Percentiles rank a stretch among this genome's conserved stretches.
phyloP scores from a whole-genome alignment of 2,888 invertebrate genomes.

The Hypsopygia costalis region DNA sequence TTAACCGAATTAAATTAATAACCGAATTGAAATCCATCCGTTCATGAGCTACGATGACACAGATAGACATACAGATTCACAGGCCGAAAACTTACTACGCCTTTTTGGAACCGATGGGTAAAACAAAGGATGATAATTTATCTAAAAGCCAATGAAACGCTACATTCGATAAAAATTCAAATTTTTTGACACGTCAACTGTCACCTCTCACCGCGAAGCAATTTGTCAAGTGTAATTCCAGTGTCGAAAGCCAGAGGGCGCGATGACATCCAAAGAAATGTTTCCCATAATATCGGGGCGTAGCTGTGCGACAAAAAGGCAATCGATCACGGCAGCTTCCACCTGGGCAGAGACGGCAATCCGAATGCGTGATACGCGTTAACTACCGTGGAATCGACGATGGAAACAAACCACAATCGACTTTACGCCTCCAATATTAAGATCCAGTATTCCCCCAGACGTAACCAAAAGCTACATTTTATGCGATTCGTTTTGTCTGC shows the following conservation, averaged over 20 bases:
- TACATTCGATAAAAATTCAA: slow-evolving; percentile 23
- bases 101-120: too few species aligned
- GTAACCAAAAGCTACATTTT: slow-evolving; percentile 41
- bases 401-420: slow-evolving; percentile 25
- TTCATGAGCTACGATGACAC: too few species aligned
- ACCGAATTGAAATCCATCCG: too few species aligned
- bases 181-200: slow-evolving; percentile 30
- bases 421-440: slow-evolving; percentile 25
- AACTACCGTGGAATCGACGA: slow-evolving; percentile 46
- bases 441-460: slow-evolving; percentile 23
- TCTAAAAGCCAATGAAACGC: slow-evolving; percentile 10
- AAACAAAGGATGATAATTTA: not conserved
- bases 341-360: slow-evolving; percentile 60
- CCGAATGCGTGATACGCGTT: slow-evolving; percentile 66
- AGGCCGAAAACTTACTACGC: too few species aligned
- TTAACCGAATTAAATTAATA: too few species aligned
- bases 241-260: slow-evolving; percentile 44
- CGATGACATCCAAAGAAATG: slow-evolving; percentile 56
- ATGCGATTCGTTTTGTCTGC: slow-evolving; percentile 55
- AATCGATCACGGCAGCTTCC: slow-evolving; percentile 64
- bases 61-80: too few species aligned
- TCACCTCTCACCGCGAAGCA: slow-evolving; percentile 33
- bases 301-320: slow-evolving; percentile 57
- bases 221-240: slow-evolving; percentile 57
- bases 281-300: slow-evolving; percentile 47